Evolutionary conservation across 2,888 invertebrate species (phyloP), one percentile per base, ranked within the genome.

Genomic region (Tiphia femorata): DNA sequence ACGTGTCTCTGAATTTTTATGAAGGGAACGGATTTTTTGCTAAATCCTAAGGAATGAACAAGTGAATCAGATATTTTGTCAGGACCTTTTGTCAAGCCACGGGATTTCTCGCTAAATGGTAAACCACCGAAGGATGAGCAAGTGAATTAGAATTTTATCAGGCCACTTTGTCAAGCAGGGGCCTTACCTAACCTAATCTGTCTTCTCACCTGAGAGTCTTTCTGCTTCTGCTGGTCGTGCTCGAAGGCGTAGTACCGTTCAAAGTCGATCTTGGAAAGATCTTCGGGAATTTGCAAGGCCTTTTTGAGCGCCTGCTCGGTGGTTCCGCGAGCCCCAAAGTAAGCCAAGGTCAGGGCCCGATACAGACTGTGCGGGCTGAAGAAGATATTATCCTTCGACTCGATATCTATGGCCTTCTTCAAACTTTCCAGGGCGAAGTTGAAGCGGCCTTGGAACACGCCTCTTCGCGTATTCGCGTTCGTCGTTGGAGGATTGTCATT

Each of bases 331-430:
- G 94, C 85, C 0, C 93, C 90, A 75, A 94, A 93, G 78, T 93
- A 95, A 0, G 93, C 92, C 60, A 95, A 84, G 43, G 91, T 81
- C 25, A 96, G 78, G 0, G 94, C 91, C 70, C 94, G 92, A 77
- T 94, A 92, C 10, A 95, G 90, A 66, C 94, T 95, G 84, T 93
- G 92, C 0, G 95, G 95, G 4, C 95, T 95, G 83, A 94, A 94
- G 86, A 96, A 94, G 33, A 95, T 84, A 80, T 95, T 95, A 67
- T 91, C 91, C 35, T 88, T 85, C 0, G 90, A 88, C 63, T 89
- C 88, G 14, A 88, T 87, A 50, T 86, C 84, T 65, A 91, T 89
- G 63, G 91, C 88, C 14, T 89, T 87, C 64, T 89, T 88, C 70
- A 95, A 85, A 48, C 93, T 85, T 42, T 89, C 88, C 47, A 94